Evolutionary conservation across 2,113 vertebrate genomes (phyloP).

Genomic region (Upupa epops): DNA sequence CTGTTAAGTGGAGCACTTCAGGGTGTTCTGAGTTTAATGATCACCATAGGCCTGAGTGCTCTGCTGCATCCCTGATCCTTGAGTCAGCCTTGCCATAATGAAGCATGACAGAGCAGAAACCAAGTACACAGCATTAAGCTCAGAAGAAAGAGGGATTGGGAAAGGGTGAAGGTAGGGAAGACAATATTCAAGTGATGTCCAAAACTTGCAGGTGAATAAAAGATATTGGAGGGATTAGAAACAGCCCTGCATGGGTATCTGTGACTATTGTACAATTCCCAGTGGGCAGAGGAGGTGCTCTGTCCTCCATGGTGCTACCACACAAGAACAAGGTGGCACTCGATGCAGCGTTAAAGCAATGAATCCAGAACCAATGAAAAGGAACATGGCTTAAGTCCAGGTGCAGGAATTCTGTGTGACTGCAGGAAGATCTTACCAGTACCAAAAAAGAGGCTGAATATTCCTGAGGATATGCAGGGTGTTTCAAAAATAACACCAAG

Average conservation of each 20-base stretch:
- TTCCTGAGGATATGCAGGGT: not conserved
- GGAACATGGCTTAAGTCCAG: not conserved
- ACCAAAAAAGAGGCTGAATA: not conserved
- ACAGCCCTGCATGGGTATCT: not conserved
- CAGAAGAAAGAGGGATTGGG: not conserved
- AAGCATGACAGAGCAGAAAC: not conserved
- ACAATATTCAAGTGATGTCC: not conserved
- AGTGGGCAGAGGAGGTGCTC: not conserved
- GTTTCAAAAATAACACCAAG: not conserved
- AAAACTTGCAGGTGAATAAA: not conserved
- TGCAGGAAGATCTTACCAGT: not conserved
- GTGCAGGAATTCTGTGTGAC: not conserved
- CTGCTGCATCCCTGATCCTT: not conserved
- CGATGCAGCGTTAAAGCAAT: not conserved
- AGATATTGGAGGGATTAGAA: not conserved
- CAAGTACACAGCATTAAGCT: not conserved
- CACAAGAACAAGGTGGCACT: not conserved
- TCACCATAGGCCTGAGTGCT: not conserved
- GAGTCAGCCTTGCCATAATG: not conserved
- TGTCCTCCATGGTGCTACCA: not conserved
- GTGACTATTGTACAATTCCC: not conserved
- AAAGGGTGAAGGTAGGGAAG: not conserved
- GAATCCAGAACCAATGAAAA: not conserved
- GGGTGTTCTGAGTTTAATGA: slow-evolving; percentile 22
- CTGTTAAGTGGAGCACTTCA: slow-evolving; percentile 39